Percentiles rank a stretch among this genome's conserved stretches.
These are phyloP conservation scores for Ceratina japonica DNA, from an alignment of 1,140 invertebrate genomes.

Conservation along the genomic window DNA sequence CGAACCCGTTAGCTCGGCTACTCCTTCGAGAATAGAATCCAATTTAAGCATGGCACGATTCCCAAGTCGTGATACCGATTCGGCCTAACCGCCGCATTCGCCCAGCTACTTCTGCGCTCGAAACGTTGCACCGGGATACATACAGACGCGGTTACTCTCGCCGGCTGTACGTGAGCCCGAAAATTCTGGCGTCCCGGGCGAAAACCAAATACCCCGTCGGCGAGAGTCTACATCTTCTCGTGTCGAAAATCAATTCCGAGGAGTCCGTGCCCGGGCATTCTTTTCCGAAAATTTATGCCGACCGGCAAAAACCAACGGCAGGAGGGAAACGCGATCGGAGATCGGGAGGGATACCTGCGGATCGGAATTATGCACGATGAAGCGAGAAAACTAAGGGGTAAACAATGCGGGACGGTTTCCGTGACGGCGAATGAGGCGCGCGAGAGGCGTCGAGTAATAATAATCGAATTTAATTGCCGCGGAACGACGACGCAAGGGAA, in stretches of 20 bases:
- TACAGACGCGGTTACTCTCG: too few species aligned
- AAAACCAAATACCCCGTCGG: constrained; percentile 5
- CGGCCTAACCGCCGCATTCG: constrained; percentile 38
- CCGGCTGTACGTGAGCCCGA: not conserved
- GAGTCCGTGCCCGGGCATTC: too few species aligned
- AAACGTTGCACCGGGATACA: constrained; percentile 10
- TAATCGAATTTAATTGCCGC: constrained; percentile 23
- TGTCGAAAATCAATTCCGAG: too few species aligned
- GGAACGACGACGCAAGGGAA: not conserved
- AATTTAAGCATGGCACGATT: constrained; percentile 68
- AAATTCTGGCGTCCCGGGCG: constrained; percentile 10
- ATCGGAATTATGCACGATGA: too few species aligned
- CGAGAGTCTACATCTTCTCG: too few species aligned
- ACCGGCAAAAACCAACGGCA: too few species aligned
- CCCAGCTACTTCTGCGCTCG: constrained; percentile 26
- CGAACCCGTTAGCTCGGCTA: constrained; percentile 55
- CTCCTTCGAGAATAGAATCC: constrained; percentile 66
- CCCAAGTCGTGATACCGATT: constrained; percentile 58
- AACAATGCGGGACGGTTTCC: not conserved
- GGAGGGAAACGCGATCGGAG: too few species aligned
- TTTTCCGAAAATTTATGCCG: too few species aligned
- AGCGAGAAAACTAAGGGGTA: not conserved
- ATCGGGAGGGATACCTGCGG: too few species aligned
- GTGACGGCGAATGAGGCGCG: not conserved
- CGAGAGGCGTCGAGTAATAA: not conserved